Conservation (phyloP, 2,113 vertebrate species). For the Psammodynastes pulverulentus region DNA sequence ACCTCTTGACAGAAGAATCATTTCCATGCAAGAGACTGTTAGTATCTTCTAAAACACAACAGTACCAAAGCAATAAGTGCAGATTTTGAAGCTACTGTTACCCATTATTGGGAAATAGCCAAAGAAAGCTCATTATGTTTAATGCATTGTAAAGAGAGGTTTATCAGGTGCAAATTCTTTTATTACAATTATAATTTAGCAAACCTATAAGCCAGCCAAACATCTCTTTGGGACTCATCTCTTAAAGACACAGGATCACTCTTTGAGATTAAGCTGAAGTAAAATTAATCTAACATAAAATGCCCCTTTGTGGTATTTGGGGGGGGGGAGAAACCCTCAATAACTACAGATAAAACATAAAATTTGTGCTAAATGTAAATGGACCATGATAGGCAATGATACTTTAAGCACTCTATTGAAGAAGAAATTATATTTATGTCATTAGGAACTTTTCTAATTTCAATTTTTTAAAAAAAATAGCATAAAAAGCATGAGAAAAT, state of each 20-base stretch:
- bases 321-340: neutral
- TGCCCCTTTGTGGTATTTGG: conserved; percentile 23
- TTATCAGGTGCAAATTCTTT: conserved; percentile 9
- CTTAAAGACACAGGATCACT: neutral
- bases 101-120: neutral
- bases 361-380: conserved; percentile 21
- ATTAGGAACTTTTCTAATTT: conserved; percentile 12
- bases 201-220: neutral
- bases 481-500: conserved; percentile 13
- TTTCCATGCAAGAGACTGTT: neutral
- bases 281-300: conserved; percentile 15
- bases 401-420: conserved; percentile 4
- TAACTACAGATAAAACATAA: conserved; percentile 30
- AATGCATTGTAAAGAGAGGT: neutral
- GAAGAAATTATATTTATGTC: conserved; percentile 15
- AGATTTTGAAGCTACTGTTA: neutral
- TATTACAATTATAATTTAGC: neutral
- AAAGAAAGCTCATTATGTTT: neutral
- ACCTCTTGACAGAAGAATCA: neutral
- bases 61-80: neutral
- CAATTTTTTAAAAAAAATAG: neutral
- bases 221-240: neutral
- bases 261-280: neutral
- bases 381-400: neutral
- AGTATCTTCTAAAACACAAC: neutral